Base-by-base conservation (phyloP, 2,797 vertebrate species). In the Sorex maritimensis region DNA sequence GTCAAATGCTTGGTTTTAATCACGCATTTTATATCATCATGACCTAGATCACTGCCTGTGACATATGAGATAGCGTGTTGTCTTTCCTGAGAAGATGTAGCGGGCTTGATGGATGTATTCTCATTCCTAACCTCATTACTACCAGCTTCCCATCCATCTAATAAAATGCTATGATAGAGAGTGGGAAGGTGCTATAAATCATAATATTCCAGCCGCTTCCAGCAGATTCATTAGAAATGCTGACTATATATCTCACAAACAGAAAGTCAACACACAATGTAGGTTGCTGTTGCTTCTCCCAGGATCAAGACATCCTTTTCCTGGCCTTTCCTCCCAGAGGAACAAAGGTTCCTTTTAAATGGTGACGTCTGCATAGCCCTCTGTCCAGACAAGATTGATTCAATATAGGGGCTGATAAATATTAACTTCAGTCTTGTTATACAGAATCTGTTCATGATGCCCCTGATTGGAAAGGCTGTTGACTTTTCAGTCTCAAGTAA, bases 51-150 rank as follows among this genome's bases (percentile, higher is more conserved):
- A 97, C 97, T 98, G 97, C 96, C 97, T 98, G 97, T 98, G 98
- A 98, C 97, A 97, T 98, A 98, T 96, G 97, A 98, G 98, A 98
- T 98, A 98, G 98, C 96, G 97, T 98, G 98, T 98, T 98, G 98
- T 98, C 98, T 98, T 98, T 98, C 94, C 97, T 93, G 96, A 98
- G 97, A 98, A 98, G 98, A 98, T 98, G 97, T 97, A 98, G 96
- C 97, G 97, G 96, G 96, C 93, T 98, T 98, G 98, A 99, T 99
- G 98, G 98, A 99, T 99, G 98, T 98, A 98, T 98, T 98, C 98
- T 98, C 98, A 98, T 98, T 98, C 98, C 98, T 98, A 98, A 98
- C 98, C 98, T 98, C 98, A 98, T 99, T 99, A 98, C 98, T 98
- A 98, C 98, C 96, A 97, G 98, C 98, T 98, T 98, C 98, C 98